Evolutionary conservation across 2,113 vertebrate genomes (phyloP).

Genomic region (Hystrix brachyura): DNA sequence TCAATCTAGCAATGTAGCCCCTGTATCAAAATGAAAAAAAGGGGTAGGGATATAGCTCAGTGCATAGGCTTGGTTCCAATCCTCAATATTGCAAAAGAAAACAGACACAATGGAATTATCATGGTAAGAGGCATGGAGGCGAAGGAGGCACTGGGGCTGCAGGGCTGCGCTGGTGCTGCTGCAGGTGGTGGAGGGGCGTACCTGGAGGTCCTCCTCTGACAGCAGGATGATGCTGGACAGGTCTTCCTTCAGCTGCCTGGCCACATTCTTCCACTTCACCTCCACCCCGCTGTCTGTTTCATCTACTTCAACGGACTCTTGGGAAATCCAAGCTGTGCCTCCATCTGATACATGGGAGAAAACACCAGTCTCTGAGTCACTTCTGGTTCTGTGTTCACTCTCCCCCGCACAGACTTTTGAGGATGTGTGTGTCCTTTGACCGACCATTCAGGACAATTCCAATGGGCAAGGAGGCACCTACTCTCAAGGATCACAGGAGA

Average conservation of each 20-base stretch:
- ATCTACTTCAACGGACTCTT: constrained; percentile 86
- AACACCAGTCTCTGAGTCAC: not conserved
- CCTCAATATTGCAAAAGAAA: not conserved
- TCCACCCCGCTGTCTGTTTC: constrained; percentile 79
- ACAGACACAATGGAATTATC: not conserved
- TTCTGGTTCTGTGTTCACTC: not conserved
- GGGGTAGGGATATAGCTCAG: too few relatives aligned
- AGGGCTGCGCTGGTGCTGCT: accelerated
- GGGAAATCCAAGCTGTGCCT: constrained; percentile 90
- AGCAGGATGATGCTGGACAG: constrained; percentile 94
- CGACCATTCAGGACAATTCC: not conserved
- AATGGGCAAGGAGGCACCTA: not conserved
- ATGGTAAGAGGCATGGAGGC: not conserved
- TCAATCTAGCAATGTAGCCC: not conserved
- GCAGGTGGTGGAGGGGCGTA: constrained; percentile 65
- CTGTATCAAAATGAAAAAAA: not conserved
- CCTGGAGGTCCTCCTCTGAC: constrained; percentile 95
- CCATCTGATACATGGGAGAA: constrained; percentile 86
- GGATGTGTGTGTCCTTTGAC: not conserved
- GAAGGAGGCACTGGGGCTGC: too few relatives aligned
- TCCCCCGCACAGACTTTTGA: not conserved
- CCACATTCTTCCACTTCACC: constrained; percentile 90
- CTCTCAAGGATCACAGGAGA: not conserved
- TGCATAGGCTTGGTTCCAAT: not conserved
- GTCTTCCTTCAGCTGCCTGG: constrained; percentile 92